Base-by-base conservation (phyloP, 2,113 vertebrate species). In the Fulica atra region DNA sequence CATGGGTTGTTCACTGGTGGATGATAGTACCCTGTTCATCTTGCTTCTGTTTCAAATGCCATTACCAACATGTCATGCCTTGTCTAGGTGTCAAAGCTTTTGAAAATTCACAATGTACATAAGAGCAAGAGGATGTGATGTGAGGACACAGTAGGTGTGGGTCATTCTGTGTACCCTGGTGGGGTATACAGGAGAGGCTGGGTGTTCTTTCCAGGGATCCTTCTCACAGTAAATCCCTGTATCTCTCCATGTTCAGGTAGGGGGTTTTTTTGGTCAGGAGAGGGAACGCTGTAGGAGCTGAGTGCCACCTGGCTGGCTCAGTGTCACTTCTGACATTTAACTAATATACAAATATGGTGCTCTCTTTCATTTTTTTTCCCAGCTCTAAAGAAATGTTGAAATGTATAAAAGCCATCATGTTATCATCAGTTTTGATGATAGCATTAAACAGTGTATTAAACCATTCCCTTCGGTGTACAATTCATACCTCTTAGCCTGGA, bases 371-470 rank as follows among this genome's bases (percentile, higher is more conserved):
- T 77, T 93, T 38, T 77, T 93, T 89, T 69, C 83, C 28, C 64
- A 78, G 25, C 64, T 92, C 81, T 87, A 79, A 95, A 87, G 60
- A 89, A 94, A 93, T 59, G 23, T 95, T 92, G 50, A 89, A 93
- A 80, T 78, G 21, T 91, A 53, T 89, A 65, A 96, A 96, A 96
- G 28, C 35, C 74, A 57, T 95, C 16, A 82, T 83, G 38, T 74
- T 95, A 64, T 51, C 86, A 93, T 93, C n/a, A 90, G 65, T 77
- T 91, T 93, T 93, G 40, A 82, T 84, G 46, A 89, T 86, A 94
- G 59, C 24, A 81, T 97, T 97, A 96, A 96, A 81, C 70, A 96
- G 65, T 72, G 40, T 94, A 94, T 94, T 96, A 96, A 95, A 78
- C 57, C 44, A 83, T 96, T 97, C 69, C 83, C 85, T 82, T 81